Evolutionary conservation across 1,140 invertebrate genomes (phyloP).

Genomic region (Hylaeus volcanicus): DNA sequence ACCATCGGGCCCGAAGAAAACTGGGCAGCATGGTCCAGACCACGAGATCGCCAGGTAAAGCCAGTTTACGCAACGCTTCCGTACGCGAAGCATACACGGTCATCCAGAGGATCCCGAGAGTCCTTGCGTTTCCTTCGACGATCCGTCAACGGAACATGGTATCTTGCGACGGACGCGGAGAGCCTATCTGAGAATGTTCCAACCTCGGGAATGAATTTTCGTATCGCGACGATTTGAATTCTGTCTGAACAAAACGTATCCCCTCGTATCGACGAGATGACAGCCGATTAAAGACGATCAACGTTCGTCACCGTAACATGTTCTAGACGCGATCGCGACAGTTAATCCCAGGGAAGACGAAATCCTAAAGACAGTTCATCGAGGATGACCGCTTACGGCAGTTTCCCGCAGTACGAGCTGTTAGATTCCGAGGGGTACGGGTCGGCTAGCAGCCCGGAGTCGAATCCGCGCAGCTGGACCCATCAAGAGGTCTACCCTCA

Average conservation of each 20-base stretch:
- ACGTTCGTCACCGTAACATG: not conserved
- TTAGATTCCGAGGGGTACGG: slow-evolving; percentile 77
- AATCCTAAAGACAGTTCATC: not conserved
- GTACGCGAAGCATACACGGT: slow-evolving; percentile 67
- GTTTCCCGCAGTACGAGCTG: slow-evolving; percentile 75
- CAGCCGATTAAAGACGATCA: not conserved
- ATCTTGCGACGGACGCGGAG: not conserved
- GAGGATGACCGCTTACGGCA: slow-evolving; percentile 73
- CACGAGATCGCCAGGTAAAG: slow-evolving; percentile 76
- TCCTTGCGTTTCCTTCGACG: slow-evolving; percentile 2
- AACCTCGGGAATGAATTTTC: not conserved
- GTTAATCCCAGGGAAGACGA: too few species aligned
- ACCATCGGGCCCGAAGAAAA: slow-evolving; percentile 73
- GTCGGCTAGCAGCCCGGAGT: slow-evolving; percentile 77
- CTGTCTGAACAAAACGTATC: not conserved
- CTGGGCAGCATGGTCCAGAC: slow-evolving; percentile 78
- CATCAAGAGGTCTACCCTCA: slow-evolving; percentile 73
- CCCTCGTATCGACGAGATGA: not conserved
- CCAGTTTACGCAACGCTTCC: slow-evolving; percentile 78
- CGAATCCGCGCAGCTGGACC: slow-evolving; percentile 68
- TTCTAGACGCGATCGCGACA: not conserved
- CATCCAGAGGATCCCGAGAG: slow-evolving; percentile 25
- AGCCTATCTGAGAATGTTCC: not conserved
- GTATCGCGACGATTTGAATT: not conserved
- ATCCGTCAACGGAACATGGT: not conserved